Conservation (phyloP, 2,888 invertebrate species). For the Labia minor region DNA sequence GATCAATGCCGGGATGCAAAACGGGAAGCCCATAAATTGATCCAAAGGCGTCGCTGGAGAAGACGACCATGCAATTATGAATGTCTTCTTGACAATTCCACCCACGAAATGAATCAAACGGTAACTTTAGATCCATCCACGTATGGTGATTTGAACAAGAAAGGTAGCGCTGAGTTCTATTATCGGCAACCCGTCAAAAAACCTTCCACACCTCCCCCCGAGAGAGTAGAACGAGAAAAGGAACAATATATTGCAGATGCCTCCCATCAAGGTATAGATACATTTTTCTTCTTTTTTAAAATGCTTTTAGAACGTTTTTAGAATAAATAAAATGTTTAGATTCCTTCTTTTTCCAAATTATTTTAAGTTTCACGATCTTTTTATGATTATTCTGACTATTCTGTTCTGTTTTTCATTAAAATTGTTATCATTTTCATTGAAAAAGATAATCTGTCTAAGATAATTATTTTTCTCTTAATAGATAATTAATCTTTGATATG, state of each 20-base stretch:
- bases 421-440: no score
- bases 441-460: no score
- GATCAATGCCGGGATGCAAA: not conserved
- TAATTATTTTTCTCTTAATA: no score
- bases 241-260: not conserved
- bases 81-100: not conserved
- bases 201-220: not conserved
- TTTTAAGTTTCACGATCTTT: no score
- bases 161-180: not conserved
- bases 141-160: not conserved
- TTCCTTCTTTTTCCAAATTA: no score
- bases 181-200: not conserved
- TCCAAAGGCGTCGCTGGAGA: not conserved
- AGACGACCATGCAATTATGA: not conserved
- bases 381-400: no score
- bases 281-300: no score
- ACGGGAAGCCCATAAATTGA: not conserved
- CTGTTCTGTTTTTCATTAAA: no score
- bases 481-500: no score
- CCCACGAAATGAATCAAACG: not conserved
- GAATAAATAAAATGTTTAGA: no score
- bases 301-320: no score
- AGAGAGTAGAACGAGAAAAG: not conserved
- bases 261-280: not conserved
- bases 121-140: not conserved